A percentile compares a stretch with the other conserved stretches of the same genome.
Conservation (phyloP, 2,797 vertebrate genomes). For the Lacerta bilineata region DNA sequence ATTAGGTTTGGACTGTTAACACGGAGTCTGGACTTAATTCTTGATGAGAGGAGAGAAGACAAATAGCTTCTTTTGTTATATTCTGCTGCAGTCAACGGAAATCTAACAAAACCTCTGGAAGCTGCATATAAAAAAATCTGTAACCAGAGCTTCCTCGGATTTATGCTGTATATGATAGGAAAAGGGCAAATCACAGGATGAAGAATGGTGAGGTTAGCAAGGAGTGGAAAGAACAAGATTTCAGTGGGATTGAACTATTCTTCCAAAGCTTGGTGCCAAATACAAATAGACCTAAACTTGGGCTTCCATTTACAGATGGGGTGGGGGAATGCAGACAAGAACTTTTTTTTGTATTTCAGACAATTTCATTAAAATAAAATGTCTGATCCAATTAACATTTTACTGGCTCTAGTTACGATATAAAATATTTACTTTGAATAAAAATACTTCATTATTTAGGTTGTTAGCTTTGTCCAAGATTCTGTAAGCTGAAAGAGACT, state of each 20-base stretch:
- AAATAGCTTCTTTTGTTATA: constrained; percentile 16
- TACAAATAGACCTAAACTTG: neutral
- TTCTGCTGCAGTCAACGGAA: constrained; percentile 22
- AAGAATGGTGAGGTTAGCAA: neutral
- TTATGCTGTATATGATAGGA: neutral
- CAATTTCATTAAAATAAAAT: constrained; percentile 6
- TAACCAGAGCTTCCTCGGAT: constrained; percentile 1
- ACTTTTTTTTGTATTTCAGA: neutral
- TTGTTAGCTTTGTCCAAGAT: neutral
- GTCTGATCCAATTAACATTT: neutral
- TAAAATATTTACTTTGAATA: neutral
- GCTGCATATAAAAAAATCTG: neutral
- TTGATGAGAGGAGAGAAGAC: neutral
- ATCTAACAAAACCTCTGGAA: neutral
- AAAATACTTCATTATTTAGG: neutral
- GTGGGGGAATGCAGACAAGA: neutral
- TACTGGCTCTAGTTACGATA: neutral
- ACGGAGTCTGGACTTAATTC: constrained; percentile 10
- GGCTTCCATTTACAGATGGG: neutral
- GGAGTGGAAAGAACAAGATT: neutral
- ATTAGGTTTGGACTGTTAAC: constrained; percentile 4
- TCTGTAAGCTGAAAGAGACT: neutral
- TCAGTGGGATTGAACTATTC: neutral
- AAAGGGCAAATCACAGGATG: neutral
- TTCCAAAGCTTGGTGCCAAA: neutral